Conservation (phyloP, 2,113 vertebrate genomes). For the Empidonax alnorum region DNA sequence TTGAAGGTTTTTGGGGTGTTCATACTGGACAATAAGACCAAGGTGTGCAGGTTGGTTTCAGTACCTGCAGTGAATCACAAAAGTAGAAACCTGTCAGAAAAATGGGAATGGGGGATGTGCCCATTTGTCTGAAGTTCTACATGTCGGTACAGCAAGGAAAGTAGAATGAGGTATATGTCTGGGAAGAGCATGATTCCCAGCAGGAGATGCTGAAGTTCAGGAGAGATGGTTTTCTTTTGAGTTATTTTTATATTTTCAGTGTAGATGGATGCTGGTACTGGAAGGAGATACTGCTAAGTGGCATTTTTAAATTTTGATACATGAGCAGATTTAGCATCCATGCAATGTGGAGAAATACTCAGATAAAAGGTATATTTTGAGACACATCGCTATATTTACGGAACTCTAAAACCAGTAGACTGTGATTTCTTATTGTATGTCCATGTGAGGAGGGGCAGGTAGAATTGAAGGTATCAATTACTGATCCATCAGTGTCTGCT, state of each 20-base stretch:
- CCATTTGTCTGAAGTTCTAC: neutral
- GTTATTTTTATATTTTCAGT: neutral
- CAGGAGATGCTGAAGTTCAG: neutral
- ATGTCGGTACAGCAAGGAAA: neutral
- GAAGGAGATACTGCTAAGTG: neutral
- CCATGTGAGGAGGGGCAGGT: neutral
- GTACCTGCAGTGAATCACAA: neutral
- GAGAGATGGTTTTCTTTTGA: neutral
- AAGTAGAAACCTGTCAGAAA: neutral
- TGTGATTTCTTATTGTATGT: neutral
- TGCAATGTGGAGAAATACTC: neutral
- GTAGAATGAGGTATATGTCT: neutral
- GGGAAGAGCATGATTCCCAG: neutral
- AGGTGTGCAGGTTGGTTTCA: neutral
- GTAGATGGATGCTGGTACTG: neutral
- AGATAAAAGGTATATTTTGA: neutral
- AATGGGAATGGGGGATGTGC: neutral
- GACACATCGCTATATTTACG: neutral
- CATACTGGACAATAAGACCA: neutral
- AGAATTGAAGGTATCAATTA: neutral
- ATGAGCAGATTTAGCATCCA: neutral
- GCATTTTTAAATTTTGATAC: neutral
- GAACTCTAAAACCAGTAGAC: neutral
- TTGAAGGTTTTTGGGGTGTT: neutral
- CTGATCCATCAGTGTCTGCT: neutral